These are phyloP conservation scores for Epirrita christyi DNA, from an alignment of 2,888 invertebrate genomes.

Conservation along the genomic window DNA sequence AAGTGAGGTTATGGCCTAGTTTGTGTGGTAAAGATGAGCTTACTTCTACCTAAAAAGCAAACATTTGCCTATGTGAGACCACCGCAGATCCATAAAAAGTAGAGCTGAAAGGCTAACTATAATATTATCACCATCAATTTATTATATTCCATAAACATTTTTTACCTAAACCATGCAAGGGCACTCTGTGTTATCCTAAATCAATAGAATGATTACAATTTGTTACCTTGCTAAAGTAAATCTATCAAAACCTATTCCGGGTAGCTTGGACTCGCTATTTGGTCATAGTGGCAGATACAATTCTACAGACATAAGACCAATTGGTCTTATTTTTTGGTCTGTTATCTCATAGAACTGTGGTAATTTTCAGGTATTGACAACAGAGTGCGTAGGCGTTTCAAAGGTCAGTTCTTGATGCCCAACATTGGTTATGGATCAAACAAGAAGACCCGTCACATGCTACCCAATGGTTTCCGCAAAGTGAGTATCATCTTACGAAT, in stretches of 20 bases:
- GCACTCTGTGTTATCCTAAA: slow-evolving; percentile 80
- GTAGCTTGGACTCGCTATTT: slow-evolving; percentile 53
- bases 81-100: too few species aligned
- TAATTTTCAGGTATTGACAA: slow-evolving; percentile 96
- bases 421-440: slow-evolving; percentile 99
- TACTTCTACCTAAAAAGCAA: too few species aligned
- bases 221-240: slow-evolving; percentile 79
- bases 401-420: slow-evolving; percentile 99
- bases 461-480: slow-evolving; percentile 99
- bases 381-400: slow-evolving; percentile 99
- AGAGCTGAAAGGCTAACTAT: too few species aligned
- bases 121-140: too few species aligned
- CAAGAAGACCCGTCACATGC: slow-evolving; percentile 97
- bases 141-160: too few species aligned
- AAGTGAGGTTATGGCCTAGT: slow-evolving; percentile 21
- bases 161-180: slow-evolving; percentile 58
- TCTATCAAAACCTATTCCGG: slow-evolving; percentile 75
- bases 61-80: too few species aligned
- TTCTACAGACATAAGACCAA: too few species aligned
- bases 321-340: background rate
- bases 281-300: slow-evolving; percentile 76
- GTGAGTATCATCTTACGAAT: slow-evolving; percentile 74
- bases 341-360: slow-evolving; percentile 27
- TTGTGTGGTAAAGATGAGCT: background rate
- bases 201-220: slow-evolving; percentile 77